These are phyloP conservation scores for Nematostella vectensis DNA, from an alignment of 92 coral and sea anemone species.

Conservation along the genomic window DNA sequence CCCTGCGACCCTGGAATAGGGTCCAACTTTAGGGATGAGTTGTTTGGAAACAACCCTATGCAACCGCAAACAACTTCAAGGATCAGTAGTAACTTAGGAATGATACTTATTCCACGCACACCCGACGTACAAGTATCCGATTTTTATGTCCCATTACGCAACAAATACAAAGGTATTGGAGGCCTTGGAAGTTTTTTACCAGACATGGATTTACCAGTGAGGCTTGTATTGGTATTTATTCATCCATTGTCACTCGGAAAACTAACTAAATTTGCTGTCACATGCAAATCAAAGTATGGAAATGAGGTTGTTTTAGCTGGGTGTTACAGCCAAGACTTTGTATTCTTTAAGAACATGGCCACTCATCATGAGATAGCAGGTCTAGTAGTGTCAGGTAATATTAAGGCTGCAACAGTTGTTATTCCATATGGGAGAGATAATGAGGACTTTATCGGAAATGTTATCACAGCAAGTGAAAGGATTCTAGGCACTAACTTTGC, in stretches of 20 bases:
- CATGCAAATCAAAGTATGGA: slow-evolving; percentile 60
- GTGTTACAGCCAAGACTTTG: slow-evolving; percentile 50
- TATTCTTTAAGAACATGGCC: slow-evolving; percentile 55
- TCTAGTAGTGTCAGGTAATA: slow-evolving; percentile 59
- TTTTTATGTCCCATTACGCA: slow-evolving; percentile 64
- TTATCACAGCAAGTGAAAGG: slow-evolving; percentile 35
- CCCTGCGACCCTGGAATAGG: background rate
- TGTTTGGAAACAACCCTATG: background rate
- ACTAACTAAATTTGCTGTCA: slow-evolving; percentile 59
- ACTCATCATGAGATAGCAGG: slow-evolving; percentile 69
- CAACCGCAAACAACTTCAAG: background rate
- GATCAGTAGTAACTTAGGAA: slow-evolving; percentile 18
- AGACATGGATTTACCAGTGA: slow-evolving; percentile 48
- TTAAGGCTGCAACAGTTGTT: slow-evolving; percentile 43
- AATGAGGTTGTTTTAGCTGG: slow-evolving; percentile 65
- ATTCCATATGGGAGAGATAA: slow-evolving; percentile 19
- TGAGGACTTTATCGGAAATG: slow-evolving; percentile 22
- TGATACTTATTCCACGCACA: slow-evolving; percentile 54
- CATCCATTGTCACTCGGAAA: slow-evolving; percentile 83
- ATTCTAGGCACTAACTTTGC: slow-evolving; percentile 26
- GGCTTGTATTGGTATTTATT: slow-evolving; percentile 55
- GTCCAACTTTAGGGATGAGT: background rate
- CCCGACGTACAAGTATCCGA: slow-evolving; percentile 29
- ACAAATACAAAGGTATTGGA: slow-evolving; percentile 64
- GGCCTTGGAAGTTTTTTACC: slow-evolving; percentile 69